phyloP scores from a whole-genome alignment of 2,113 vertebrate genomes.

The Carlito syrichta region DNA sequence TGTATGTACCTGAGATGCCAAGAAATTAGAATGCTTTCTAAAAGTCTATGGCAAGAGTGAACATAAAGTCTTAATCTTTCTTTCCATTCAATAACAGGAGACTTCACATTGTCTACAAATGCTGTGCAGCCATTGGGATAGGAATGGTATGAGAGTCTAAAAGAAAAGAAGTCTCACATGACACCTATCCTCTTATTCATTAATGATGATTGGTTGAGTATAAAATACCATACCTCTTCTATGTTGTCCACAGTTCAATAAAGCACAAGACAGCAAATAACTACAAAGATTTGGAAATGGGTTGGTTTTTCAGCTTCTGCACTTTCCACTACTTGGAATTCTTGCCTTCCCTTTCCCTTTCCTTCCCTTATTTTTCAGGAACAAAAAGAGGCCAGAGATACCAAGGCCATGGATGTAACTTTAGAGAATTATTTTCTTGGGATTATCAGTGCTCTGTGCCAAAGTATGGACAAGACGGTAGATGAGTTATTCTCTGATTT shows the following conservation, averaged over 20 bases:
- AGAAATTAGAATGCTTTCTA: slow-evolving; percentile 4
- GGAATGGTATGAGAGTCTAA: background rate
- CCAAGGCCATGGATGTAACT: background rate
- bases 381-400: background rate
- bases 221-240: background rate
- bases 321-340: background rate
- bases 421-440: background rate
- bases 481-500: slow-evolving; percentile 22
- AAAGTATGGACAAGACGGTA: background rate
- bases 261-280: background rate
- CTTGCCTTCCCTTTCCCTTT: background rate
- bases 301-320: slow-evolving; percentile 7
- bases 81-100: background rate
- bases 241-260: background rate
- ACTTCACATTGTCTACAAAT: background rate
- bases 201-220: background rate
- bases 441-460: background rate
- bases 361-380: background rate
- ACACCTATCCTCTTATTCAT: background rate
- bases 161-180: background rate
- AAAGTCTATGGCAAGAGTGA: background rate
- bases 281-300: background rate
- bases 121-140: background rate
- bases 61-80: background rate
- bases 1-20: background rate